These are phyloP conservation scores for Diplogasteroides magnus DNA, from an alignment of 1,140 invertebrate species.

Conservation along the genomic window DNA sequence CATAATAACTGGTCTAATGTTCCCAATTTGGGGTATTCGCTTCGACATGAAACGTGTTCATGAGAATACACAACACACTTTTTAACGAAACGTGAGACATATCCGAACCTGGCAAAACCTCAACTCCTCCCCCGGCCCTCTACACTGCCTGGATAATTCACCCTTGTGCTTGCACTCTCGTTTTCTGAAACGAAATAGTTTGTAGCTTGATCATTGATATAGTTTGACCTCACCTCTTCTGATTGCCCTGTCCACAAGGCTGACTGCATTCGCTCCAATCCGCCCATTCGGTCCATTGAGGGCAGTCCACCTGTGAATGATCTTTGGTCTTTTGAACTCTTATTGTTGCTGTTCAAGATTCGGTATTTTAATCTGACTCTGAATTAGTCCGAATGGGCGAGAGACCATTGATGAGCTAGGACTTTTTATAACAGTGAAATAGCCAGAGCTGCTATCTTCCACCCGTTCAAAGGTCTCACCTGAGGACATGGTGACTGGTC, in stretches of 20 bases:
- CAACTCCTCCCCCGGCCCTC: conserved; percentile 21
- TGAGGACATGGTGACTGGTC: conserved; percentile 27
- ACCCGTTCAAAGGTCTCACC: conserved; percentile 20
- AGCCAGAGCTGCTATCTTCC: neutral
- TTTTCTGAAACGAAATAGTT: conserved; percentile 16
- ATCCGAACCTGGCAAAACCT: conserved; percentile 24
- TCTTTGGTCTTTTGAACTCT: no score
- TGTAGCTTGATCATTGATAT: neutral
- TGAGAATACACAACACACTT: no score
- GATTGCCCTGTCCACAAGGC: conserved; percentile 32
- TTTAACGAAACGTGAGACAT: no score
- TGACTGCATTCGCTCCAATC: conserved; percentile 27
- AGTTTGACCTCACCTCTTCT: conserved; percentile 16
- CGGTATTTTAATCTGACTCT: no score
- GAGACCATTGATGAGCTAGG: no score
- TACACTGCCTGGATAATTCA: conserved; percentile 7
- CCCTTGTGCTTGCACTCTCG: conserved; percentile 23
- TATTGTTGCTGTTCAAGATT: no score
- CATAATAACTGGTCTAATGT: neutral
- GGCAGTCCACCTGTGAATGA: neutral
- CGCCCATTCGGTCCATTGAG: conserved; percentile 22
- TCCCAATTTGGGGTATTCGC: no score
- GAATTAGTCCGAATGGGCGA: no score
- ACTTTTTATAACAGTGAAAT: neutral
- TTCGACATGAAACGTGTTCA: no score